Conservation (phyloP, 2,888 invertebrate species). For the Chrysolina haemoptera region DNA sequence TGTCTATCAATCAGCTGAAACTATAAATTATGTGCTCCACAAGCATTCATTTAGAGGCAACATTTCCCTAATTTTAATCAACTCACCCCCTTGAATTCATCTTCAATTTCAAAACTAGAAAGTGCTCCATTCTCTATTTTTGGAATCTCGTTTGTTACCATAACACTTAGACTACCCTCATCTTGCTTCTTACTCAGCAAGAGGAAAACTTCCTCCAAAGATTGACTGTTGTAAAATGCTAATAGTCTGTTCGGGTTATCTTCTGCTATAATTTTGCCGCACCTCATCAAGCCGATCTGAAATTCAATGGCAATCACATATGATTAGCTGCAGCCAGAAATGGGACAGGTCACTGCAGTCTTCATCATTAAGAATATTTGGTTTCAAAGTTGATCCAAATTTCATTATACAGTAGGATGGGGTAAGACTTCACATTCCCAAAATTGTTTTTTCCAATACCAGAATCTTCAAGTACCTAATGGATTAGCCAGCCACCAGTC, state of each 20-base stretch:
- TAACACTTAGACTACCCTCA: constrained; percentile 59
- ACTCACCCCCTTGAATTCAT: not conserved
- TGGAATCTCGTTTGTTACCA: not conserved
- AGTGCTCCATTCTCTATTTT: not conserved
- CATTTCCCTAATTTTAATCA: not conserved
- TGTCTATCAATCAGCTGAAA: too few species aligned
- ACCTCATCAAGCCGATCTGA: constrained; percentile 90
- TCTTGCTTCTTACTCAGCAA: constrained; percentile 79
- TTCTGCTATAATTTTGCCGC: constrained; percentile 88
- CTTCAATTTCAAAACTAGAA: constrained; percentile 12
- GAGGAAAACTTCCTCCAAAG: constrained; percentile 90
- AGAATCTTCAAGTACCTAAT: too few species aligned
- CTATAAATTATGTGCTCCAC: too few species aligned
- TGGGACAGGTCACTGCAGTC: too few species aligned
- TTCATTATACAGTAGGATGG: too few species aligned
- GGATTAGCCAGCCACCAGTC: too few species aligned
- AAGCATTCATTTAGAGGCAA: not conserved
- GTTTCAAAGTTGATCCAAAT: too few species aligned
- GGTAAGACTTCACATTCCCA: too few species aligned
- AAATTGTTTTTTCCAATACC: too few species aligned
- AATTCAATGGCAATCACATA: constrained; percentile 36
- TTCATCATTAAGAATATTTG: too few species aligned
- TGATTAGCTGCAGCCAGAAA: too few species aligned
- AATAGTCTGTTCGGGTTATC: constrained; percentile 83
- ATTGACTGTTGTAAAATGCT: constrained; percentile 77